These are phyloP conservation scores for Heliornis fulica DNA, from an alignment of 2,113 vertebrate species.

Conservation along the genomic window DNA sequence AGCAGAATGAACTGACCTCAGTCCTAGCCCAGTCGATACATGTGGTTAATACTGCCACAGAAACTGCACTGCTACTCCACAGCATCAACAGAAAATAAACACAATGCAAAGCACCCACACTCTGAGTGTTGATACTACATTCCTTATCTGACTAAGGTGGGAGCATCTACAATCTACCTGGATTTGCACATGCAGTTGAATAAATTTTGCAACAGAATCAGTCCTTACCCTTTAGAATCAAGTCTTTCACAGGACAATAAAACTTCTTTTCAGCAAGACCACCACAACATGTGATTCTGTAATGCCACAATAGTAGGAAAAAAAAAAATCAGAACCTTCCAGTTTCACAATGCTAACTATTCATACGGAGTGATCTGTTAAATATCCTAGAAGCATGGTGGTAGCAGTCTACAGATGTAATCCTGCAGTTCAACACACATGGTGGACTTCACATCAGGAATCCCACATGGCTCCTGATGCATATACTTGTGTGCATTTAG, in stretches of 20 bases:
- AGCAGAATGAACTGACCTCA: not conserved
- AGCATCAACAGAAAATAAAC: not conserved
- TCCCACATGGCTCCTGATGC: not conserved
- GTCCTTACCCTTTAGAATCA: not conserved
- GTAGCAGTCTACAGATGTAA: not conserved
- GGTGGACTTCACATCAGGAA: not conserved
- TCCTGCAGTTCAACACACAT: not conserved
- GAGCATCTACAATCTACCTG: not conserved
- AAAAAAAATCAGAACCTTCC: not conserved
- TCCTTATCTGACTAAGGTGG: not conserved
- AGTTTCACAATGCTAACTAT: not conserved
- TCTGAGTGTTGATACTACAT: fast-evolving
- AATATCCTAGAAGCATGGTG: not conserved
- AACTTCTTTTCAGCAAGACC: not conserved
- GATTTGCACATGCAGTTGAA: not conserved
- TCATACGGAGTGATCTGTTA: not conserved
- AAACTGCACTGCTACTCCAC: not conserved
- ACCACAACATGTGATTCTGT: not conserved
- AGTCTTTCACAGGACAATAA: not conserved
- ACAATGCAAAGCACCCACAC: not conserved
- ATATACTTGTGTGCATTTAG: not conserved
- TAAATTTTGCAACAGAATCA: not conserved
- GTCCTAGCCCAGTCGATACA: not conserved
- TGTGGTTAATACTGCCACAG: not conserved
- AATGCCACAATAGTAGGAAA: not conserved